Evolutionary conservation across 2,113 vertebrate species (phyloP), one percentile per base, ranked within the genome.

Genomic region (Probosciger aterrimus): DNA sequence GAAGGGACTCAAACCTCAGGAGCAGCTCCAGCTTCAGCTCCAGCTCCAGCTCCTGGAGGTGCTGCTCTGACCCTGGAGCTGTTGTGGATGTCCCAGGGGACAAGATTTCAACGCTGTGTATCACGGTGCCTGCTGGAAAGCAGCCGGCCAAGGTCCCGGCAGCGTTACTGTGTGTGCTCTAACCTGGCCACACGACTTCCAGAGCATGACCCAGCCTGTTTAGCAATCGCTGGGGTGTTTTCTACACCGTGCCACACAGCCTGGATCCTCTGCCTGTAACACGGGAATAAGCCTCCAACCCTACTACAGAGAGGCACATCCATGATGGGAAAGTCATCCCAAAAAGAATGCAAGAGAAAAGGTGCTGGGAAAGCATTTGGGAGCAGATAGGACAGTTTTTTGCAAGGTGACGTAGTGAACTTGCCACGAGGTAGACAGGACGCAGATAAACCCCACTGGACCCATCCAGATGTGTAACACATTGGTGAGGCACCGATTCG

Each of bases 171-270:
- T 6, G 50, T 47, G 37, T 27, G 57, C 31, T 12, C 71, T 88
- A 82, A 28, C 86, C 74, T 55, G 44, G 80, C 64, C 20, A 12
- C 82, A 79, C 17, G 1, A 82, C 96, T 92, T 93, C 93, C 91
- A 96, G 86, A 88, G 92, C 91, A 18, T 69, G 93, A 90, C 71
- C 88, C 89, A 86, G 95, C 91, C 82, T 90, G 89, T 25, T 86
- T 86, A 94, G 89, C 91, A 73, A 4, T 7, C 12, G 0, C 68
- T 60, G 47, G 53, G 30, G 1, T 30, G 37, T 46, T 55, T 64
- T 74, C 68, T 59, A 25, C 5, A 25, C 0, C 0, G 39, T 64
- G 88, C 35, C 86, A 59, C 41, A 4, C 62, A 75, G 43, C 65
- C 64, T 1, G 0, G 25, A 82, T 55, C 37, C 25, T 76, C 33